phyloP scores from a whole-genome alignment of 2,888 invertebrate species.

The Heliconius erato region DNA sequence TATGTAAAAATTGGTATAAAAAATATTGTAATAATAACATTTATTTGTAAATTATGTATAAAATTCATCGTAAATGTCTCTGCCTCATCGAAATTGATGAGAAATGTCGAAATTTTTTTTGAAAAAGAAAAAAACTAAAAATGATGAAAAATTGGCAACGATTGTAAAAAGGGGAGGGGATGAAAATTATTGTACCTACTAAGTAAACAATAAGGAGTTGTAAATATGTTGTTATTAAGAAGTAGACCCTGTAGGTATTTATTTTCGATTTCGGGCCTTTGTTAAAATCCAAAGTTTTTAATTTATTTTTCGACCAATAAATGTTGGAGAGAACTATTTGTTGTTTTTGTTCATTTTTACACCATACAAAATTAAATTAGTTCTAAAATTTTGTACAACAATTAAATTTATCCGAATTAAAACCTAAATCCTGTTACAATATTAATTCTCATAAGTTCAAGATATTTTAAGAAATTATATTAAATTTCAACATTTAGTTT shows the following conservation, averaged over 20 bases:
- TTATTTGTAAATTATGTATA: slow-evolving; percentile 43
- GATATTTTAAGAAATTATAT: no score
- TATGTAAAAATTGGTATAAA: slow-evolving; percentile 42
- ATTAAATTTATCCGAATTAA: no score
- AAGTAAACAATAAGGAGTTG: slow-evolving; percentile 69
- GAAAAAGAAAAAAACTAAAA: slow-evolving; percentile 62
- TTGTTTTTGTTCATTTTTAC: slow-evolving; percentile 58
- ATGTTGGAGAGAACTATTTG: slow-evolving; percentile 83
- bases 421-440: no score
- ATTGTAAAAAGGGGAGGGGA: slow-evolving; percentile 65
- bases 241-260: slow-evolving; percentile 83
- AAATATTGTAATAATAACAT: slow-evolving; percentile 41
- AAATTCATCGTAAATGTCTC: slow-evolving; percentile 54
- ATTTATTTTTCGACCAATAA: slow-evolving; percentile 87
- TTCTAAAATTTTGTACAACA: background rate
- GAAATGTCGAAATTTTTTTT: slow-evolving; percentile 26
- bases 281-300: slow-evolving; percentile 86
- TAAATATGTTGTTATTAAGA: slow-evolving; percentile 83
- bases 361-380: background rate
- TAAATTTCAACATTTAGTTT: no score
- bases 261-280: slow-evolving; percentile 85
- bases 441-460: no score
- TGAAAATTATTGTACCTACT: slow-evolving; percentile 72
- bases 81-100: slow-evolving; percentile 60
- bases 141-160: slow-evolving; percentile 64